These are phyloP conservation scores for Poecilia velifera DNA, from an alignment of 2,797 vertebrate genomes.

Conservation along the genomic window DNA sequence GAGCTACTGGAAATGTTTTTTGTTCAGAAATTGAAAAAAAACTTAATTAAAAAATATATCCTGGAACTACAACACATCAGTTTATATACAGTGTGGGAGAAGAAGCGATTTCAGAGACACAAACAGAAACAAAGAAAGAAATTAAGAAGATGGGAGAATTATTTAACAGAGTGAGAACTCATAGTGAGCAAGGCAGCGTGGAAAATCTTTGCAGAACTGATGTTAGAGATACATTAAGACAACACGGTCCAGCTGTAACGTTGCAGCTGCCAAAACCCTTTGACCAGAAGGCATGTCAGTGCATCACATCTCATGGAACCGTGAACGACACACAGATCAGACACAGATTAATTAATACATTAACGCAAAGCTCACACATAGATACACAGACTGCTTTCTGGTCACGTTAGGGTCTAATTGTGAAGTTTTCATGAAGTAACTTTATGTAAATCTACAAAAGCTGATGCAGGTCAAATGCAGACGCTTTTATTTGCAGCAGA, in stretches of 20 bases:
- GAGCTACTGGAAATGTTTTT: neutral
- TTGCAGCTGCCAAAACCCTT: neutral
- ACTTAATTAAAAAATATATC: neutral
- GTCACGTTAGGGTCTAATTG: neutral
- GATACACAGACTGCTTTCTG: neutral
- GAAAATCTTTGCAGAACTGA: neutral
- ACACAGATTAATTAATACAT: neutral
- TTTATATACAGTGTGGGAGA: neutral
- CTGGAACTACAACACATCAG: no score
- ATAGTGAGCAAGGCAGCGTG: neutral
- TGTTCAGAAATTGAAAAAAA: neutral
- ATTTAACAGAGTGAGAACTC: neutral
- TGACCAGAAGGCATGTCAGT: neutral
- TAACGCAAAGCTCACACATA: neutral
- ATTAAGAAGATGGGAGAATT: neutral
- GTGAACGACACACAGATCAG: neutral
- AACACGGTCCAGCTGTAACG: no score
- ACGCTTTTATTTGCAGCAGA: neutral
- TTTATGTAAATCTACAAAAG: neutral
- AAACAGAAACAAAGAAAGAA: neutral
- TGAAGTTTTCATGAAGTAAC: neutral
- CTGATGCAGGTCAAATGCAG: neutral
- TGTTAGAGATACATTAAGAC: neutral
- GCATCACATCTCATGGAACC: neutral
- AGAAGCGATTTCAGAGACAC: neutral